Percentiles rank a stretch among this genome's conserved stretches.
Evolutionary conservation across 2,113 vertebrate genomes (phyloP).

Genomic region (Anhinga anhinga): DNA sequence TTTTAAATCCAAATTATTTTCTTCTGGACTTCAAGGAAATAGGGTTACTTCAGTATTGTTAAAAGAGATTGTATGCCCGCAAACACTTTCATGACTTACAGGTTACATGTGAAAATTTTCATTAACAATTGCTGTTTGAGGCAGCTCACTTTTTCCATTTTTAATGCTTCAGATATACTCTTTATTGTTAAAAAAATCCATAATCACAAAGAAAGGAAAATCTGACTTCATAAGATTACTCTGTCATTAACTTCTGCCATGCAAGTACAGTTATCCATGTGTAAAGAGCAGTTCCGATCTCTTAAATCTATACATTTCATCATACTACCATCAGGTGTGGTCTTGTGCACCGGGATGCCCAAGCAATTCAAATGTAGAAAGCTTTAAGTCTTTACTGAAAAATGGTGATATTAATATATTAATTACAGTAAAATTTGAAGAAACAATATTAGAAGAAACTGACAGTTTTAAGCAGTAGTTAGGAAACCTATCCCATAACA

Average conservation of each 20-base stretch:
- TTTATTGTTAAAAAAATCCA: not conserved
- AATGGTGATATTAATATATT: not conserved
- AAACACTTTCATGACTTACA: not conserved
- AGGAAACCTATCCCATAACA: not conserved
- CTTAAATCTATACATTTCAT: not conserved
- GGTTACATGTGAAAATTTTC: not conserved
- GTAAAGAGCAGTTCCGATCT: not conserved
- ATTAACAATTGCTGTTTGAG: not conserved
- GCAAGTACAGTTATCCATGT: not conserved
- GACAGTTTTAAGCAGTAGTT: not conserved
- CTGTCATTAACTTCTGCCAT: not conserved
- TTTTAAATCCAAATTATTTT: not conserved
- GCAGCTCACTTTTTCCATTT: not conserved
- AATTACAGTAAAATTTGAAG: not conserved
- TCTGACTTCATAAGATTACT: not conserved
- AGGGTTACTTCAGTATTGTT: not conserved
- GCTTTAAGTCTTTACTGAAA: not conserved
- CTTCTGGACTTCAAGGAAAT: not conserved
- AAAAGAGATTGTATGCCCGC: not conserved
- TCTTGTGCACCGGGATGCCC: not conserved
- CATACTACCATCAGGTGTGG: not conserved
- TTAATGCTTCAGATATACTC: not conserved
- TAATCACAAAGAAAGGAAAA: not conserved
- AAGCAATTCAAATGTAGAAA: not conserved
- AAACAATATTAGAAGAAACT: not conserved